Evolutionary conservation across 2,888 invertebrate genomes (phyloP), one percentile per base, ranked within the genome.

Genomic region (Pemphredon lugubris): DNA sequence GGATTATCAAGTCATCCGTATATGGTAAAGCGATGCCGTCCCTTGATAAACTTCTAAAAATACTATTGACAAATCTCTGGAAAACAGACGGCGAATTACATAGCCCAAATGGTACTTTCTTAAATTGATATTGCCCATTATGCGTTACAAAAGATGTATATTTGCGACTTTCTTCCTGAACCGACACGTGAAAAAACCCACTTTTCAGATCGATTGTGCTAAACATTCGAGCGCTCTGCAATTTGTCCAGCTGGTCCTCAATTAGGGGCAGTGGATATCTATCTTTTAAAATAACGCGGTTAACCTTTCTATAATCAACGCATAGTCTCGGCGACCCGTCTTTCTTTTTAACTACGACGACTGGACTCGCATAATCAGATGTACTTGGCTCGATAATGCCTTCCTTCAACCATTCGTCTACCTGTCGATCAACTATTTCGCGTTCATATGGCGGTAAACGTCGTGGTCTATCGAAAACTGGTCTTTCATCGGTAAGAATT

Each of bases 281-380:
- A 51, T 75, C 73, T 47, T 75, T 81, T 7, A 75, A 47, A 0
- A 87, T 82, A 61, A 83, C 81, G 16, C 70, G 58, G 69, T 90
- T 90, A 0, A 89, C 26, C 18, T 73, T 65, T 23, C 89, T 58
- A 65, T 86, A 90, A 61, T 90, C 88, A 0, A 89, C 81, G 64
- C 88, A 90, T 2, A 82, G 45, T 26, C 83, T 45, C 5, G 61
- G 45, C 1, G 68, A 45, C 6, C 79, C 79, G 14, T 80, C 73
- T 54, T 83, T 84, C 45, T 84, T 50, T 5, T 67, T 75, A 1
- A 79, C 76, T 9, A 87, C 60, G 0, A 84, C 76, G 2, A 83
- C 72, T 4, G 79, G 76, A 37, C 79, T 83, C 6, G 86, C 77
- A 65, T 79, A 87, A 13, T 85, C 84, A 0, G 87, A 87, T 5